Conservation (phyloP, 92 coral and sea anemone genomes). For the Blastomussa wellsi region DNA sequence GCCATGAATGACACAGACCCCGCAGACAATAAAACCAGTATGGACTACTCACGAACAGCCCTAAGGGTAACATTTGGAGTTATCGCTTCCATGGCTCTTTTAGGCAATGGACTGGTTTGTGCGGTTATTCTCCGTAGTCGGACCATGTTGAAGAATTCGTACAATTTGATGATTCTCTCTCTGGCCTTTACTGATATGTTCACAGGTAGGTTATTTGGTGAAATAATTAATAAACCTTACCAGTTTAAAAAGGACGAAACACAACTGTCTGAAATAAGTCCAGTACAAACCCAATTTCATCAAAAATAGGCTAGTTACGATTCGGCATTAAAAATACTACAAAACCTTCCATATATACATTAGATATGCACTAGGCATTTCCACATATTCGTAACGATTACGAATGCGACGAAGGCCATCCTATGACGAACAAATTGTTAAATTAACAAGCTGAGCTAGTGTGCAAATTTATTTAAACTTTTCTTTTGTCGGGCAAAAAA, state of each 20-base stretch:
- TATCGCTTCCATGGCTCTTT: conserved; percentile 43
- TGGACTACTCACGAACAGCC: conserved; percentile 5
- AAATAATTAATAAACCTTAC: neutral
- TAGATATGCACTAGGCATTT: neutral
- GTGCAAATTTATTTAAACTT: neutral
- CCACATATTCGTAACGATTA: neutral
- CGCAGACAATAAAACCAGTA: neutral
- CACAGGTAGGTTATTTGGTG: conserved; percentile 45
- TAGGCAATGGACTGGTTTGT: conserved; percentile 51
- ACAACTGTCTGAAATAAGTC: too few relatives aligned
- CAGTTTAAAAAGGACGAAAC: neutral
- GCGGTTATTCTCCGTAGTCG: conserved; percentile 43
- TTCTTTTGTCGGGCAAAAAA: too few relatives aligned
- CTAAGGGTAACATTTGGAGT: conserved; percentile 46
- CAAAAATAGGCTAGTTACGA: too few relatives aligned
- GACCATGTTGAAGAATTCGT: conserved; percentile 46
- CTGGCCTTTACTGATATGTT: conserved; percentile 62
- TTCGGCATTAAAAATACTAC: neutral
- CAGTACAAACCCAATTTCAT: neutral
- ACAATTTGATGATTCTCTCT: conserved; percentile 51
- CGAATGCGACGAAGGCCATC: too few relatives aligned
- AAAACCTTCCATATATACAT: neutral
- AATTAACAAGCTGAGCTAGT: too few relatives aligned
- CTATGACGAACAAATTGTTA: neutral
- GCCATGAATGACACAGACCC: neutral